These are phyloP conservation scores for Clarias batrachus DNA, from an alignment of 2,113 vertebrate genomes.

Conservation along the genomic window DNA sequence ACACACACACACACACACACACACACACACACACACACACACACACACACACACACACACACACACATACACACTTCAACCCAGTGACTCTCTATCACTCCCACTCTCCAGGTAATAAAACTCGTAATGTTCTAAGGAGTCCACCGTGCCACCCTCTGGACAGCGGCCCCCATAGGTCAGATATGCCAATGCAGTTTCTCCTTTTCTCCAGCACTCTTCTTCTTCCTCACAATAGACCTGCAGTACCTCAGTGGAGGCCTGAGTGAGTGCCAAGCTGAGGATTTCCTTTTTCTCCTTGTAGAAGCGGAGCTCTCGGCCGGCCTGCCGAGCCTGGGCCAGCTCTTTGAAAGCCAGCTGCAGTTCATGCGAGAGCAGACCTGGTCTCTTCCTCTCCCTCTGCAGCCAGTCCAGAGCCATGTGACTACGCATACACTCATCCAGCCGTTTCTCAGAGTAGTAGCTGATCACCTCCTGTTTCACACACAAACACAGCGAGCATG, in stretches of 20 bases:
- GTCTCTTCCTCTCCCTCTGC: constrained; percentile 70
- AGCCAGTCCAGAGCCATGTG: constrained; percentile 83
- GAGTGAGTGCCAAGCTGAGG: constrained; percentile 74
- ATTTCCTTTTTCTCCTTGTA: constrained; percentile 83
- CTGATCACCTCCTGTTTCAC: constrained; percentile 75
- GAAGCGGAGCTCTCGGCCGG: constrained; percentile 77
- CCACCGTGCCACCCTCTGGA: constrained; percentile 18
- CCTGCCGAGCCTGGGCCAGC: constrained; percentile 73
- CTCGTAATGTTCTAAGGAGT: constrained; percentile 32
- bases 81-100: constrained; percentile 41
- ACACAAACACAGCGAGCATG: constrained; percentile 1
- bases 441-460: constrained; percentile 76
- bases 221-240: constrained; percentile 34
- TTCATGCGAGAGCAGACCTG: constrained; percentile 75
- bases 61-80: not conserved
- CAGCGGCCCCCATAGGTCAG: not conserved
- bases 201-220: constrained; percentile 30
- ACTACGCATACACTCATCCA: constrained; percentile 77
- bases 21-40: not conserved
- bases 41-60: not conserved
- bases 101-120: constrained; percentile 45
- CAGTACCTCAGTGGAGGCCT: constrained; percentile 62
- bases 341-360: constrained; percentile 72
- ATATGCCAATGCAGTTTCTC: constrained; percentile 28
- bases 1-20: constrained; percentile 1